phyloP scores from a whole-genome alignment of 2,797 vertebrate species.

The Propithecus deckenii region DNA sequence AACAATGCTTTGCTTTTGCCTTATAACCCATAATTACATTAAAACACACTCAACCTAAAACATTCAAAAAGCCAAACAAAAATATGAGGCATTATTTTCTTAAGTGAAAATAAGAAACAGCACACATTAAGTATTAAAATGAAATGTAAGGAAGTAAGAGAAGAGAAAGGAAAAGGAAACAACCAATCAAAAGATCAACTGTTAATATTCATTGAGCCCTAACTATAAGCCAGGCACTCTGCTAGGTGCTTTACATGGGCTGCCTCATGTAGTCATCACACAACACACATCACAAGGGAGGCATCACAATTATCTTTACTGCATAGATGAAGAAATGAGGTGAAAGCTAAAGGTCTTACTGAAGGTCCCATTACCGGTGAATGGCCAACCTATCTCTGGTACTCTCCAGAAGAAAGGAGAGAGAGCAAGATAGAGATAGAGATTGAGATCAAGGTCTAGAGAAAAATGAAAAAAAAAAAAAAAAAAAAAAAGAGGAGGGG shows the following conservation, averaged over 20 bases:
- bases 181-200: background rate
- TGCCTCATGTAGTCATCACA: background rate
- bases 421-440: background rate
- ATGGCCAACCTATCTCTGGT: background rate
- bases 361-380: background rate
- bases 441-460: rapidly evolving
- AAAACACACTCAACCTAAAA: background rate
- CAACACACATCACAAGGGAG: too few relatives aligned
- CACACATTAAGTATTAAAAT: background rate
- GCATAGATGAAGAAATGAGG: background rate
- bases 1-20: background rate
- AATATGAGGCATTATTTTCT: background rate
- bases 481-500: background rate
- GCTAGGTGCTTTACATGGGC: background rate
- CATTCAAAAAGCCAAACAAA: background rate
- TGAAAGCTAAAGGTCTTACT: background rate
- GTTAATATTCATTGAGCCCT: background rate
- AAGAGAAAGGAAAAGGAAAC: background rate
- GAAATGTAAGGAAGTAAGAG: background rate
- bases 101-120: background rate
- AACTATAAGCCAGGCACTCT: background rate
- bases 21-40: background rate
- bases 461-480: background rate
- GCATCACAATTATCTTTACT: rapidly evolving
- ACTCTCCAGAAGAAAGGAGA: background rate